Conservation (phyloP, 1,140 invertebrate species). For the Dendroctonus valens region DNA sequence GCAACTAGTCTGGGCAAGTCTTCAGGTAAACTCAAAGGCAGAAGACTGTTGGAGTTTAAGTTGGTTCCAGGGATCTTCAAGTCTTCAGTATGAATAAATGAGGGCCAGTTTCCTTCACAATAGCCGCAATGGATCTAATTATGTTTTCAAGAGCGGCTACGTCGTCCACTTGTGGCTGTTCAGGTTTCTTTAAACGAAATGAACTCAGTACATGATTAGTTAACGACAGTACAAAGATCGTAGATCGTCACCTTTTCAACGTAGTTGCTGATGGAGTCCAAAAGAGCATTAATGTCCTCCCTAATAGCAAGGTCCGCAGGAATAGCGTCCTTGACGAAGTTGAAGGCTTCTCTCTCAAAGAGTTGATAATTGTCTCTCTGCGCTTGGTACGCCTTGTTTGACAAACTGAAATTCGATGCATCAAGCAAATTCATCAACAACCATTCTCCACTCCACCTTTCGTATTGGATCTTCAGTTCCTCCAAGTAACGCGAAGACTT, state of each 20-base stretch:
- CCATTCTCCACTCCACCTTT: constrained; percentile 30
- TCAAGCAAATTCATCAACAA: not conserved
- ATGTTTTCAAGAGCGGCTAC: constrained; percentile 57
- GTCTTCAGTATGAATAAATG: constrained; percentile 20
- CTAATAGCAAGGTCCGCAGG: constrained; percentile 57
- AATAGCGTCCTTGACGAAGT: constrained; percentile 53
- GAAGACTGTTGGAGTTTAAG: constrained; percentile 8
- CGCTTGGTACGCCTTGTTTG: constrained; percentile 51
- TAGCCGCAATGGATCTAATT: constrained; percentile 50
- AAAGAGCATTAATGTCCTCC: constrained; percentile 52
- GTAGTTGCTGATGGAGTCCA: constrained; percentile 58
- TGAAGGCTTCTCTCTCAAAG: constrained; percentile 55
- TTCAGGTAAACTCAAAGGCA: constrained; percentile 37
- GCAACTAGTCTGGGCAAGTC: constrained; percentile 52
- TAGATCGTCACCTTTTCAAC: constrained; percentile 56
- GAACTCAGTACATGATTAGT: too few species aligned
- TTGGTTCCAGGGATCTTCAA: constrained; percentile 1
- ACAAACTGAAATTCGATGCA: constrained; percentile 31
- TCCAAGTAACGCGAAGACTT: constrained; percentile 58
- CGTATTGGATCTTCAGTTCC: constrained; percentile 50
- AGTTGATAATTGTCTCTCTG: constrained; percentile 53
- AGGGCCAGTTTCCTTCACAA: constrained; percentile 42
- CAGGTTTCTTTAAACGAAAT: constrained; percentile 51
- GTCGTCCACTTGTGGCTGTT: constrained; percentile 56
- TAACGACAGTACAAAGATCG: not conserved